A percentile compares a stretch with the other conserved stretches of the same genome.
These are phyloP conservation scores for Phalacrocorax pelagicus DNA, from an alignment of 2,113 vertebrate species.

Conservation along the genomic window DNA sequence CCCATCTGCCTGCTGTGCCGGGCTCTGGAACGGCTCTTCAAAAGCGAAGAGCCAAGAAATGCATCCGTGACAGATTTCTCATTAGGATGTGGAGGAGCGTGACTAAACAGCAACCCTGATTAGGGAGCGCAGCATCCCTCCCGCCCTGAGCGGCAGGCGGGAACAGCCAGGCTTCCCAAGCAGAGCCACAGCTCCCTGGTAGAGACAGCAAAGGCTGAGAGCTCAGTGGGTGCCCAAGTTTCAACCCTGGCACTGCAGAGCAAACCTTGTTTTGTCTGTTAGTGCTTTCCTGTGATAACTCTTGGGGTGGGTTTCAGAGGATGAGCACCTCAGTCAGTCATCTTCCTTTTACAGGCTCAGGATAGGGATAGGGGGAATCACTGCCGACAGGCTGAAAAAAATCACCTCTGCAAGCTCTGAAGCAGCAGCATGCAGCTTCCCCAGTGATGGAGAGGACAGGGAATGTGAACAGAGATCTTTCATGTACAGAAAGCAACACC, in stretches of 20 bases:
- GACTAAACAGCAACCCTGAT: background rate
- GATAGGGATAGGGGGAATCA: background rate
- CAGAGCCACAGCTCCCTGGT: background rate
- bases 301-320: background rate
- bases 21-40: background rate
- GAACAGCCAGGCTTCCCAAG: background rate
- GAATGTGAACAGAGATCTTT: background rate
- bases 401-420: background rate
- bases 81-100: background rate
- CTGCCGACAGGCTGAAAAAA: background rate
- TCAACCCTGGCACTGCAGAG: background rate
- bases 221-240: rapidly evolving
- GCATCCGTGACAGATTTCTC: background rate
- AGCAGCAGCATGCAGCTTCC: background rate
- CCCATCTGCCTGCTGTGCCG: background rate
- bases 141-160: rapidly evolving
- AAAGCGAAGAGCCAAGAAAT: background rate
- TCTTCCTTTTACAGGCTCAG: background rate
- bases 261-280: background rate
- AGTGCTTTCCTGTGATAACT: background rate
- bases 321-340: background rate
- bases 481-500: background rate
- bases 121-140: background rate
- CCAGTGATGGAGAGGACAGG: background rate
- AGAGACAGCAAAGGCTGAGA: background rate